Evolutionary conservation across 2,888 invertebrate species (phyloP).

Genomic region (Listrodromus nycthemerus): DNA sequence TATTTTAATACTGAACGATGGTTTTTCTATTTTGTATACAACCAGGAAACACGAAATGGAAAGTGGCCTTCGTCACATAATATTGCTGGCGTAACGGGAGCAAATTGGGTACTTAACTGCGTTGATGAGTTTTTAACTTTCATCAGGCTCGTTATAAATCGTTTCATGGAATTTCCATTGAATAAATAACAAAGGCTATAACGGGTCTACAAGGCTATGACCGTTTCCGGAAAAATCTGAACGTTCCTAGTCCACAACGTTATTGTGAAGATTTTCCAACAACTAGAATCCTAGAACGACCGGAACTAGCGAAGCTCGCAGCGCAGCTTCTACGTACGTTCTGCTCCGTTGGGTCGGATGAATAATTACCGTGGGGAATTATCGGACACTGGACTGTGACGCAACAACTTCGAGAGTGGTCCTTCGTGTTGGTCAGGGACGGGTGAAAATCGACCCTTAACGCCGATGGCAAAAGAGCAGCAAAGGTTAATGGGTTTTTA

Average conservation of each 20-base stretch:
- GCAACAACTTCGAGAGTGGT: constrained; percentile 44
- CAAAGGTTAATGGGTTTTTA: constrained; percentile 72
- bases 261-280: too few species aligned
- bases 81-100: neutral
- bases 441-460: neutral
- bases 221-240: neutral
- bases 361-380: constrained; percentile 62
- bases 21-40: too few species aligned
- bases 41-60: too few species aligned
- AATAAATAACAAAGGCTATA: neutral
- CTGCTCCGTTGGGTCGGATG: constrained; percentile 48
- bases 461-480: constrained; percentile 4
- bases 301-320: neutral
- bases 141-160: neutral
- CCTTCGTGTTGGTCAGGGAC: constrained; percentile 38
- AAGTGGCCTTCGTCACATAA: neutral
- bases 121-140: constrained; percentile 18
- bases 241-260: neutral
- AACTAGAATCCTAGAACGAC: neutral
- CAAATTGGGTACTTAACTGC: constrained; percentile 11
- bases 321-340: neutral
- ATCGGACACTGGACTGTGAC: constrained; percentile 29
- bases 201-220: neutral
- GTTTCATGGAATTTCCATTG: neutral
- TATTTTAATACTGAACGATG: too few species aligned